Conservation (phyloP, 2,888 invertebrate species). For the Dicycla oo region DNA sequence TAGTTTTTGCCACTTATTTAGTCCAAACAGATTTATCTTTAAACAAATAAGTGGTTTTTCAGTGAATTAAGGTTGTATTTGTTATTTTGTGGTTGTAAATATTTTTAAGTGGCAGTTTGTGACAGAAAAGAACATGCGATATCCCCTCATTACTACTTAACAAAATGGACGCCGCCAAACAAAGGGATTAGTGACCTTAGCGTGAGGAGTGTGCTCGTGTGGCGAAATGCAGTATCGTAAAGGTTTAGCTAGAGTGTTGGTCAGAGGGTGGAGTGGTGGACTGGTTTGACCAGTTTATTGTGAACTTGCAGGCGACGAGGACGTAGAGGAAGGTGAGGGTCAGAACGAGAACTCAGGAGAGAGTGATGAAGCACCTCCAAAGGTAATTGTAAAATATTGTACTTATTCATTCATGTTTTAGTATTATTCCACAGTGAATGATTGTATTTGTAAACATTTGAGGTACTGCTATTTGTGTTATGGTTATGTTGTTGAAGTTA, state of each 20-base stretch:
- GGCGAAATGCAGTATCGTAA: constrained; percentile 73
- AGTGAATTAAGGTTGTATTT: constrained; percentile 77
- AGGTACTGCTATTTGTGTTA: constrained; percentile 49
- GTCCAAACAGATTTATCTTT: constrained; percentile 62
- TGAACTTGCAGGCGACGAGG: constrained; percentile 91
- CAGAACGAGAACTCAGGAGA: constrained; percentile 94
- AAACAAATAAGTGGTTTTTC: constrained; percentile 64
- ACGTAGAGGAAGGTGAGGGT: constrained; percentile 92
- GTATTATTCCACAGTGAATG: constrained; percentile 48
- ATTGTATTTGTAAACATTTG: constrained; percentile 62
- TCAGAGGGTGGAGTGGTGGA: constrained; percentile 75
- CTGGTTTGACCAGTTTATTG: constrained; percentile 86
- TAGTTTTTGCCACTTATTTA: constrained; percentile 61
- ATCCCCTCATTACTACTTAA: constrained; percentile 93
- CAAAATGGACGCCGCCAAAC: constrained; percentile 95
- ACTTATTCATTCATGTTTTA: constrained; percentile 48
- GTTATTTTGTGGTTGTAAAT: constrained; percentile 87
- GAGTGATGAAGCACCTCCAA: constrained; percentile 92
- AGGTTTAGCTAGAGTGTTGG: constrained; percentile 72
- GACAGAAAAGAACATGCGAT: constrained; percentile 92
- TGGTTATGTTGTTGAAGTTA: constrained; percentile 36
- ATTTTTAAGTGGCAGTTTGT: constrained; percentile 90
- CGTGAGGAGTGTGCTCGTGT: constrained; percentile 85
- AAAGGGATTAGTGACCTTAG: constrained; percentile 93
- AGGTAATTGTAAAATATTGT: constrained; percentile 79